Evolutionary conservation across 2,113 vertebrate genomes (phyloP), one percentile per base, ranked within the genome.

Genomic region (Chrysochloris asiatica): DNA sequence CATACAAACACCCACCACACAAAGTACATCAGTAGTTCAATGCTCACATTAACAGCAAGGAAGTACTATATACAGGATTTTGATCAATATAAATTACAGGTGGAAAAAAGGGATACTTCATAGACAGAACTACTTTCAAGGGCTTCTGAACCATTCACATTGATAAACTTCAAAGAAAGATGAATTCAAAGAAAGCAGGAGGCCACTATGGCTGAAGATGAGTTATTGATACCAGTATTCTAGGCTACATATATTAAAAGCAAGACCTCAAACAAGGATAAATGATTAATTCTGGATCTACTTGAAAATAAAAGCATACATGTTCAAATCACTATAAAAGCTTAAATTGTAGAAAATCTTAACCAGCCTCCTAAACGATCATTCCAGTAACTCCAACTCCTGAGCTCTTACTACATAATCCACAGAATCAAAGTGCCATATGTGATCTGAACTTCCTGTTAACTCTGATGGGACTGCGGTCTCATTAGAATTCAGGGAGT

Each of bases 1-100:
- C 28, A n/a, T 1, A 3, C 38, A 22, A 24, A 33, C 30, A 16
- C 4, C 50, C n/a, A 59, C 24, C 7, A 0, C 0, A 1, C 6
- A 65, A 80, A 59, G 33, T 22, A 28, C 69, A 36, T 17, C 61
- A 38, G 16, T 26, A n/a, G n/a, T n/a, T n/a, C n/a, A n/a, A n/a
- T 38, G 36, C 24, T 26, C 63, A 33, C 21, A 82, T 43, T 16
- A 61, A 61, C 38, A 63, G 50, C 41, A 82, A 61, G 45, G 24
- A 47, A 21, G 24, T 2, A 61, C 12, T 13, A 33, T 3, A 26
- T 48, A 11, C 38, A 91, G 2, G 3, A 30, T 43, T 78, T 73
- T 83, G 8, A 16, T 17, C 71, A 81, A 50, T 43, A 41, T 3
- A 69, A 41, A 48, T 21, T 12, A 59, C 0, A 24, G 41, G 67